Base-by-base conservation (phyloP, 2,888 invertebrate species). In the Apotomis betuletana region DNA sequence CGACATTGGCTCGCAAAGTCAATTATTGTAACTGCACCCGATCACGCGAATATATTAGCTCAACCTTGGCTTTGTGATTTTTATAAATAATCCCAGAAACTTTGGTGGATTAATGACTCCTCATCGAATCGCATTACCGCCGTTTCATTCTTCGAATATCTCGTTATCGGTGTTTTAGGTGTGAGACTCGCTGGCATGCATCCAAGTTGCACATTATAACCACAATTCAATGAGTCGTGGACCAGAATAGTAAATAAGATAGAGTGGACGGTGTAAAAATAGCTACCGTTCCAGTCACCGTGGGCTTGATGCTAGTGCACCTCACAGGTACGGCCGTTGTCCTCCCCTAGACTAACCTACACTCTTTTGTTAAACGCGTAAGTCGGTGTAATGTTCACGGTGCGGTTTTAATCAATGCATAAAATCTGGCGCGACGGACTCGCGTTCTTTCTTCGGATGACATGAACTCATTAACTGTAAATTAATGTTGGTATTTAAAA, bases 161-260 rank as follows among this genome's bases (percentile, higher is more conserved):
- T 91, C 81, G 83, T 84, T 87, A 88, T 89, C 88, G 84, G 89
- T 86, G 88, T 84, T 88, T 88, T 89, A 88, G 87, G 89, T 88
- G 85, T 80, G 87, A 85, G 87, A 83, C 83, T 84, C 78, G 85
- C 87, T 93, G 93, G 93, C 93, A 88, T 84, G 84, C 87, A 85
- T 91, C 93, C 92, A 92, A 92, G 88, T 88, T 91, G 91, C 92
- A 92, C 92, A 92, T 93, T 92, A 92, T 93, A 92, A 92, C 92
- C 91, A 92, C 93, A 92, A 92, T 93, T 92, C 92, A 93, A 93
- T 92, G 92, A 92, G 92, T 90, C 90, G 90, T 90, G 87, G 90
- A 91, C 93, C 88, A 91, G 92, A 93, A 92, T 92, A 93, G 93
- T 92, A 91, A 93, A 92, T 92, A 92, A 93, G 91, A 92, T 91